Evolutionary conservation across 2,113 vertebrate species (phyloP).

Genomic region (Charadrius vociferus): DNA sequence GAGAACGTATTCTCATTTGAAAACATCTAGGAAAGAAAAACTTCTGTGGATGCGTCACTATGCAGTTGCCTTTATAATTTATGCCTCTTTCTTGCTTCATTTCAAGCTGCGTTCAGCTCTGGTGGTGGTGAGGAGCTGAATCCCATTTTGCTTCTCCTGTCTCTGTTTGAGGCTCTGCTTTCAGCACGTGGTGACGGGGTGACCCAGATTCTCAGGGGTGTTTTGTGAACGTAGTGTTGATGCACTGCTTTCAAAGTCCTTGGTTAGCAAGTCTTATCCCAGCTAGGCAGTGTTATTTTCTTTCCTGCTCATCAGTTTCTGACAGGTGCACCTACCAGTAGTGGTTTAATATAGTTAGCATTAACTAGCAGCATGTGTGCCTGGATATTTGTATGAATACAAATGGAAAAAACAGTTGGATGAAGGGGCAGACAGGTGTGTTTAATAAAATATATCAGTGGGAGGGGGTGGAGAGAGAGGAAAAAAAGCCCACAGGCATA

Average conservation of each 20-base stretch:
- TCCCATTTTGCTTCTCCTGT: background rate
- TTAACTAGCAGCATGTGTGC: conserved; percentile 21
- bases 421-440: background rate
- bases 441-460: background rate
- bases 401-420: background rate
- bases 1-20: background rate
- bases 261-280: background rate
- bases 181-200: background rate
- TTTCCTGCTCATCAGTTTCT: background rate
- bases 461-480: background rate
- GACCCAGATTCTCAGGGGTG: conserved; percentile 25
- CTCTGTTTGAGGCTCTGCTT: background rate
- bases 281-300: background rate
- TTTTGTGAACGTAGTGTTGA: background rate
- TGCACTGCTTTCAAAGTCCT: background rate
- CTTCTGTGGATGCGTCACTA: background rate
- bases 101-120: background rate
- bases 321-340: background rate
- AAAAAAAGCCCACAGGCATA: background rate
- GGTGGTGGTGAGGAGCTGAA: background rate
- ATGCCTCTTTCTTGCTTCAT: background rate
- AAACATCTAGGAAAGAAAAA: conserved; percentile 8
- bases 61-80: conserved; percentile 17
- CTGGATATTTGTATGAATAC: background rate
- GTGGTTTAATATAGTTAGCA: background rate